A percentile compares a stretch with the other conserved stretches of the same genome.
These are phyloP conservation scores for Lepidurus arcticus DNA, from an alignment of 1,140 invertebrate genomes.

Conservation along the genomic window DNA sequence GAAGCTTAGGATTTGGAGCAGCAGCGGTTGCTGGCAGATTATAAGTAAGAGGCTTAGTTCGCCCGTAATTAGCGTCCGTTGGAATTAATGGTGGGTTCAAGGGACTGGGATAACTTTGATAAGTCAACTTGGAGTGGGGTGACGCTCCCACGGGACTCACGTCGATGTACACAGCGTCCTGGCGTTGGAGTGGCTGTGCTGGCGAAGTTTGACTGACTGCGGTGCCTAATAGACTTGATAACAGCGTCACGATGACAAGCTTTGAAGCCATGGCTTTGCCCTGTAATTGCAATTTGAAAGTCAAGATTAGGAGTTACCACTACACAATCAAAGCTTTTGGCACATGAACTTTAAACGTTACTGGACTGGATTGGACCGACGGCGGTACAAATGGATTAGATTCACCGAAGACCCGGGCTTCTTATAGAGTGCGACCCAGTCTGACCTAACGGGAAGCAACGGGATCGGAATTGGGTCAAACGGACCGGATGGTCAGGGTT, in stretches of 20 bases:
- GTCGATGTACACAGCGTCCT: not conserved
- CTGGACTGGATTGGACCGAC: not conserved
- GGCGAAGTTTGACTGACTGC: not conserved
- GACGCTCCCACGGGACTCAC: not conserved
- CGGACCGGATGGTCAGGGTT: not conserved
- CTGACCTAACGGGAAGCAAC: not conserved
- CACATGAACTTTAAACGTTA: not conserved
- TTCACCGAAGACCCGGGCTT: not conserved
- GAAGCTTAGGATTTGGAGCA: not conserved
- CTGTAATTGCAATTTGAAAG: not conserved
- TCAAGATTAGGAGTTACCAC: too few relatives aligned
- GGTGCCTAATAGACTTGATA: not conserved
- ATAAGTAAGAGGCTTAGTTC: not conserved
- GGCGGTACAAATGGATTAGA: not conserved
- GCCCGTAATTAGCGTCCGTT: not conserved
- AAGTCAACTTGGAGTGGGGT: not conserved
- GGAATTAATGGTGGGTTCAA: not conserved
- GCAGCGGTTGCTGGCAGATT: not conserved
- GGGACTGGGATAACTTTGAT: not conserved
- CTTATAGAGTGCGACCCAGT: not conserved
- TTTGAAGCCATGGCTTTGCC: constrained; percentile 1
- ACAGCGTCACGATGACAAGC: not conserved
- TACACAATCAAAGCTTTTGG: too few relatives aligned
- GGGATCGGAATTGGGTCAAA: too few relatives aligned
- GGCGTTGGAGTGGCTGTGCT: not conserved